Base-by-base conservation (phyloP, 2,888 invertebrate species). In the Noctua fimbriata region DNA sequence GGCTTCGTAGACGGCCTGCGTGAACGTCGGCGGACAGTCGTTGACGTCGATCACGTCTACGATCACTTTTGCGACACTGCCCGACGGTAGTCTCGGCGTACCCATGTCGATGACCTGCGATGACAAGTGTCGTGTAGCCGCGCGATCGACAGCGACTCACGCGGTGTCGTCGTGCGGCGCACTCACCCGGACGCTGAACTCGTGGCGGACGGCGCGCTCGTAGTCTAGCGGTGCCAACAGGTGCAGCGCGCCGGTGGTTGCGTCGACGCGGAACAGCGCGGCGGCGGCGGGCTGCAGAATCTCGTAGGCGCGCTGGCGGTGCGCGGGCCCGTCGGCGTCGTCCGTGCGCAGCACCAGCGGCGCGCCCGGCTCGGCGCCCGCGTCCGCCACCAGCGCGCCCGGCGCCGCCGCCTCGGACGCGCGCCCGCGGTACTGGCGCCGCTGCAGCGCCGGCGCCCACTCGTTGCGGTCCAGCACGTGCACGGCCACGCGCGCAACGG, bases 391-490 rank as follows among this genome's bases (percentile, higher is more conserved):
- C 79, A 98, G 97, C 67, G 98, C 98, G 83, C 98, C 98, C 80
- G 97, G 97, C 7, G 98, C 47, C 98, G 98, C 98, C 41, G 98
- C 97, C 95, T 99, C 99, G 72, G 98, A 98, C 82, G 98, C 98
- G 90, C 97, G 97, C n/a, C 98, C 98, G 85, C 96, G 95, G 94
- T 98, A 98, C 84, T 95, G 93, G 69, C 97, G 97, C 90, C 97
- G 97, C 44, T 97, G 92, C 93, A 99, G 98, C 89, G 95, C 95
- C 0, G 99, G 99, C 44, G 98, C 97, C 95, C 98, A 98, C 95
- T 99, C 99, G 95, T 99, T 99, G 89, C 97, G 97, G 95, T 99
- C 99, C 83, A 99, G 95, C 82, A 99, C 98, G 96, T 99, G 99
- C 82, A 99, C 98, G 28, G 98, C 96, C 49, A 99, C 98, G 89